Conservation (phyloP, 2,113 vertebrate genomes). For the Thalassoma bifasciatum region DNA sequence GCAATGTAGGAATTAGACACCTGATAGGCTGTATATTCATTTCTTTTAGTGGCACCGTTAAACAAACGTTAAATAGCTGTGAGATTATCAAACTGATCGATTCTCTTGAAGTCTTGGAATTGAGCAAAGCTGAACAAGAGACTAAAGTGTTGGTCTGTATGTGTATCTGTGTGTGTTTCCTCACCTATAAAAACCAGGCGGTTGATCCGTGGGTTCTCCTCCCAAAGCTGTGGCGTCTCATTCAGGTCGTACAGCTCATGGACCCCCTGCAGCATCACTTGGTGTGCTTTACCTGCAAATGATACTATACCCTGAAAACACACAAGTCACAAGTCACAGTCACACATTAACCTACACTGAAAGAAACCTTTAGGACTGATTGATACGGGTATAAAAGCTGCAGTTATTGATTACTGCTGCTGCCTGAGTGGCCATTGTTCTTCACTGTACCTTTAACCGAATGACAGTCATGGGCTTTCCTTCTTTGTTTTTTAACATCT, state of each 20-base stretch:
- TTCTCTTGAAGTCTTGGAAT: background rate
- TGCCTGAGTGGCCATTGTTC: constrained; percentile 45
- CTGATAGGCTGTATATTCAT: too few relatives aligned
- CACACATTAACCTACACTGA: constrained; percentile 58
- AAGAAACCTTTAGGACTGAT: constrained; percentile 30
- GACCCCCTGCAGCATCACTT: constrained; percentile 94
- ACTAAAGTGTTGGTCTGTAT: constrained; percentile 10
- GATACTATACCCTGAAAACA: constrained; percentile 91
- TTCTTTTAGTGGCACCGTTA: too few relatives aligned
- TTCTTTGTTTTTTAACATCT: constrained; percentile 87
- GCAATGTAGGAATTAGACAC: background rate
- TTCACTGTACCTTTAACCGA: constrained; percentile 88
- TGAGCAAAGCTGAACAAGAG: constrained; percentile 2
- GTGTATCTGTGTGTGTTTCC: constrained; percentile 22
- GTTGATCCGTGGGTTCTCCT: constrained; percentile 84
- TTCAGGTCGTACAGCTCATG: constrained; percentile 96
- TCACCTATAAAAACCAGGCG: constrained; percentile 94
- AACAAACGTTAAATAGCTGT: too few relatives aligned
- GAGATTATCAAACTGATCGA: background rate
- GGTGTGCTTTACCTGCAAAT: constrained; percentile 87
- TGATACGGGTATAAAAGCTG: constrained; percentile 39
- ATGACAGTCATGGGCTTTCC: constrained; percentile 89
- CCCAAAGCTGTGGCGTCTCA: constrained; percentile 91
- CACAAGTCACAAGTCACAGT: constrained; percentile 53
- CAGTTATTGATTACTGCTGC: constrained; percentile 44